Evolutionary conservation across 2,797 vertebrate genomes (phyloP).

Genomic region (Pterois miles): DNA sequence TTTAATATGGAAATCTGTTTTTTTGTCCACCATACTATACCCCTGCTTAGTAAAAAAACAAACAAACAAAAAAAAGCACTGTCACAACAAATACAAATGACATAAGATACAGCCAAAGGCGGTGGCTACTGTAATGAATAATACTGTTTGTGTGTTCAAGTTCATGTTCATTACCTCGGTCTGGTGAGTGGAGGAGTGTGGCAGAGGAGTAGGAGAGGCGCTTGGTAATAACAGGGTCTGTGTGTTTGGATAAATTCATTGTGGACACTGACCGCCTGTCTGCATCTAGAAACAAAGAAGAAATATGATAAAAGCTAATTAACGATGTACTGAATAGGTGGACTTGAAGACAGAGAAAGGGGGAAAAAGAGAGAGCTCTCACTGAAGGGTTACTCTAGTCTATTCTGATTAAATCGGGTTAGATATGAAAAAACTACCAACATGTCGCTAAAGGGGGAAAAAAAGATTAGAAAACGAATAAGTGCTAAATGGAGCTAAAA

Average conservation of each 20-base stretch:
- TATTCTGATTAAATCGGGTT: constrained; percentile 47
- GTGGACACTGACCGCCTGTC: constrained; percentile 97
- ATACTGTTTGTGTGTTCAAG: background rate
- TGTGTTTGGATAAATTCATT: constrained; percentile 97
- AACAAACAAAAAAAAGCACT: constrained; percentile 6
- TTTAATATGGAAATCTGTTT: background rate
- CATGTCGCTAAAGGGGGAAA: constrained; percentile 9
- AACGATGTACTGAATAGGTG: background rate
- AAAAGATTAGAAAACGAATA: constrained; percentile 30
- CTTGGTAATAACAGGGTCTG: constrained; percentile 97
- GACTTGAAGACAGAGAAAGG: background rate
- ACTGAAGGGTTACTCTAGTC: constrained; percentile 38
- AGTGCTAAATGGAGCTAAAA: constrained; percentile 53
- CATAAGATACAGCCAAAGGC: constrained; percentile 1
- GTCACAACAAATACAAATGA: constrained; percentile 3
- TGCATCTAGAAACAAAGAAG: constrained; percentile 85
- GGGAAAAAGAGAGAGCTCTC: constrained; percentile 16
- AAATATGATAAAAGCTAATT: background rate
- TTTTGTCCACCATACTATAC: background rate
- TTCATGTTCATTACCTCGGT: constrained; percentile 90
- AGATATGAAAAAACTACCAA: constrained; percentile 35
- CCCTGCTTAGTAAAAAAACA: background rate
- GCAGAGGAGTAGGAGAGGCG: constrained; percentile 96
- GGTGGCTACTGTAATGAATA: background rate
- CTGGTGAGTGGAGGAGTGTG: constrained; percentile 96